These are phyloP conservation scores for Mesembrinibis cayennensis DNA, from an alignment of 2,113 vertebrate genomes.

Conservation along the genomic window DNA sequence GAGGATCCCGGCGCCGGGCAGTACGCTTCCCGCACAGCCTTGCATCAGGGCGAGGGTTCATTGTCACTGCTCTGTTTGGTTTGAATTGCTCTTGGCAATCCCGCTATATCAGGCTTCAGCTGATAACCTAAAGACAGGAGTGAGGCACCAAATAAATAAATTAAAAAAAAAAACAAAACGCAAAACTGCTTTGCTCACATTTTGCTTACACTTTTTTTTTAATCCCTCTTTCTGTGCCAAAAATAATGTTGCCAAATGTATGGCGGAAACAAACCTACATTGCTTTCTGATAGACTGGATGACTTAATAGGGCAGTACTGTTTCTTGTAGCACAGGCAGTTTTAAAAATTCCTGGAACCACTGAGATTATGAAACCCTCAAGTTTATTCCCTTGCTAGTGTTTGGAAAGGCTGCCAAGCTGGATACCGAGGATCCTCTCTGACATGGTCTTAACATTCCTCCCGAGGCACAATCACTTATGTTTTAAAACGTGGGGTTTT, in stretches of 20 bases:
- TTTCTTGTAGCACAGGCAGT: background rate
- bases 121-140: background rate
- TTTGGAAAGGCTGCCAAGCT: conserved; percentile 1
- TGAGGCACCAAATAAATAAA: background rate
- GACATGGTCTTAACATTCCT: background rate
- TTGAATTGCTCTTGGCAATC: background rate
- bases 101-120: background rate
- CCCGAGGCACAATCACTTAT: background rate
- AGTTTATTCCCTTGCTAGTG: conserved; percentile 15
- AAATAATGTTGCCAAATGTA: conserved; percentile 15
- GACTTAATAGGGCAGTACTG: background rate
- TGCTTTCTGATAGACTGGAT: background rate
- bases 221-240: background rate
- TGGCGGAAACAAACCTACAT: background rate
- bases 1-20: background rate
- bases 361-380: background rate
- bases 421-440: background rate
- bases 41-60: background rate
- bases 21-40: background rate
- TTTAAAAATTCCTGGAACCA: conserved; percentile 35
- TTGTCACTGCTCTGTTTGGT: background rate
- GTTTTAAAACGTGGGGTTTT: background rate
- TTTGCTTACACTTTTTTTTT: background rate
- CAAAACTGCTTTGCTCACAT: background rate
- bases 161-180: no score